These are phyloP conservation scores for Exephanes ischioxanthus DNA, from an alignment of 2,888 invertebrate species.

Conservation along the genomic window DNA sequence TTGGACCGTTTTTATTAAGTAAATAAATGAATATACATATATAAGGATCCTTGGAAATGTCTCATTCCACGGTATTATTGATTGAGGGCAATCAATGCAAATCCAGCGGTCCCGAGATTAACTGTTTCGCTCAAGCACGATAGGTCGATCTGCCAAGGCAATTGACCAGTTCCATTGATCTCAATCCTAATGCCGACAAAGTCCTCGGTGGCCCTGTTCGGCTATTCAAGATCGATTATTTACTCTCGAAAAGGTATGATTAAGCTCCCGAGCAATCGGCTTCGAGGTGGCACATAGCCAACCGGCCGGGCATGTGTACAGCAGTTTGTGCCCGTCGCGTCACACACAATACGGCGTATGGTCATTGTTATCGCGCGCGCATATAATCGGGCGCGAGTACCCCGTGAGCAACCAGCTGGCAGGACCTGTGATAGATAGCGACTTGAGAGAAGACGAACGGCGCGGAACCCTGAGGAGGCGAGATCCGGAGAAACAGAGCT, in stretches of 20 bases:
- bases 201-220: conserved; percentile 6
- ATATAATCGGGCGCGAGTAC: background rate
- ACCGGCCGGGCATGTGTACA: background rate
- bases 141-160: conserved; percentile 8
- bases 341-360: conserved; percentile 10
- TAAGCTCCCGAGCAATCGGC: conserved; percentile 39
- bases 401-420: conserved; percentile 14
- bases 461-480: background rate
- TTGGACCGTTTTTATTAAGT: too few relatives aligned
- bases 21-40: too few relatives aligned
- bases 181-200: background rate
- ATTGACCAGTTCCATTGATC: conserved; percentile 28
- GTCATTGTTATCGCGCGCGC: conserved; percentile 32
- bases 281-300: conserved; percentile 51
- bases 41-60: too few relatives aligned
- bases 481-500: background rate
- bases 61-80: background rate
- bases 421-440: conserved; percentile 20
- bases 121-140: background rate
- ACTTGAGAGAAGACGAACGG: background rate
- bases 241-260: conserved; percentile 29
- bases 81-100: background rate
- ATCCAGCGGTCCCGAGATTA: background rate
- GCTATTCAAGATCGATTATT: conserved; percentile 52
- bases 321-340: background rate